Evolutionary conservation across 2,113 vertebrate genomes (phyloP).

Genomic region (human): DNA sequence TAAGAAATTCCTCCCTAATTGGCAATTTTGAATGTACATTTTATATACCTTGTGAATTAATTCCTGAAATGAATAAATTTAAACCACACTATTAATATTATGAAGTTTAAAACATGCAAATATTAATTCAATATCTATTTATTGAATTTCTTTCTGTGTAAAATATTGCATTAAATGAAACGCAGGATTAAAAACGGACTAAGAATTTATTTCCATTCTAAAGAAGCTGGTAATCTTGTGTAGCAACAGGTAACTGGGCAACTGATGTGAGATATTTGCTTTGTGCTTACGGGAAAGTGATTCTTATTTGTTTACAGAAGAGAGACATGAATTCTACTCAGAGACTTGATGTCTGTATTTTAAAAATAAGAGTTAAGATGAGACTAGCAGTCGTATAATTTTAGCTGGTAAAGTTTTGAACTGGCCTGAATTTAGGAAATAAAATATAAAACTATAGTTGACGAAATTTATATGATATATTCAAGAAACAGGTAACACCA

Average conservation of each 20-base stretch:
- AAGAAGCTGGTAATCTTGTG: not conserved
- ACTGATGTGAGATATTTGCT: not conserved
- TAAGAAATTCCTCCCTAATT: not conserved
- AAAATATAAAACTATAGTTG: not conserved
- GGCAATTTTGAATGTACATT: not conserved
- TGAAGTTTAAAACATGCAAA: not conserved
- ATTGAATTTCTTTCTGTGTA: not conserved
- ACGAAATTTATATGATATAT: not conserved
- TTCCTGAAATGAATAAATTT: not conserved
- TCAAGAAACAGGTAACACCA: not conserved
- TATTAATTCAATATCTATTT: not conserved
- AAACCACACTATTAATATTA: not conserved
- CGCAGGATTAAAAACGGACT: not conserved
- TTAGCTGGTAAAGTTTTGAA: not conserved
- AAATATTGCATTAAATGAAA: not conserved
- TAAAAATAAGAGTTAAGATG: not conserved
- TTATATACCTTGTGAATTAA: not conserved
- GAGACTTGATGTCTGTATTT: not conserved
- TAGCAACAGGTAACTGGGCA: not conserved
- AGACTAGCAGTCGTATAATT: not conserved
- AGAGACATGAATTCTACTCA: not conserved
- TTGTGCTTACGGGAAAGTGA: not conserved
- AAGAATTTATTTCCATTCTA: not conserved
- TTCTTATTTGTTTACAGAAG: not conserved
- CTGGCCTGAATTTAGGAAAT: not conserved